Evolutionary conservation across 2,113 vertebrate species (phyloP).

Genomic region (Rhadina sibilatrix): DNA sequence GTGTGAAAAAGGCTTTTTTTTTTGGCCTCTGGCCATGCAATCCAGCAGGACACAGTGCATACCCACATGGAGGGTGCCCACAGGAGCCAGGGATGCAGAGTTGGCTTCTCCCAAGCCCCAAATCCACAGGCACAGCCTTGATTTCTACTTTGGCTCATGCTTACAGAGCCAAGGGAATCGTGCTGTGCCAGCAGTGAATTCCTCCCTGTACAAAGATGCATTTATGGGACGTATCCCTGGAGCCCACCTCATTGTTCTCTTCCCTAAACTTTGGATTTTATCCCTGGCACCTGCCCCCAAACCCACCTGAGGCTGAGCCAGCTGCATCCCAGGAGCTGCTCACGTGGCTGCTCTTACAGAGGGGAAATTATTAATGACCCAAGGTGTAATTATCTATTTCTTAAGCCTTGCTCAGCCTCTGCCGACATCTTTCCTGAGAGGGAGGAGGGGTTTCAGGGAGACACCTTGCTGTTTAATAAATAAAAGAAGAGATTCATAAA

Average conservation of each 20-base stretch:
- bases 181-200: background rate
- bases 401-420: background rate
- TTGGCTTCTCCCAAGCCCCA: background rate
- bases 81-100: background rate
- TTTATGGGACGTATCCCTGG: background rate
- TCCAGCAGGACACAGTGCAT: background rate
- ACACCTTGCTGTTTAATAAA: constrained; percentile 86
- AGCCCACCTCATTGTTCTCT: background rate
- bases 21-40: accelerated
- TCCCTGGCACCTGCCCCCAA: background rate
- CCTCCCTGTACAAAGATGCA: background rate
- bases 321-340: background rate
- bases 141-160: background rate
- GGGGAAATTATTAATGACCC: constrained; percentile 55
- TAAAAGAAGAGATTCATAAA: constrained; percentile 89
- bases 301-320: background rate
- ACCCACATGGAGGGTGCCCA: accelerated
- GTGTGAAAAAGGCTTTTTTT: background rate
- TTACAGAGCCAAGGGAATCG: background rate
- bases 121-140: accelerated
- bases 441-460: constrained; percentile 61
- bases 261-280: background rate
- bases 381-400: constrained; percentile 34
- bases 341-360: background rate
- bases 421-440: background rate